These are phyloP conservation scores for Upupa epops DNA, from an alignment of 2,113 vertebrate species.

Conservation along the genomic window DNA sequence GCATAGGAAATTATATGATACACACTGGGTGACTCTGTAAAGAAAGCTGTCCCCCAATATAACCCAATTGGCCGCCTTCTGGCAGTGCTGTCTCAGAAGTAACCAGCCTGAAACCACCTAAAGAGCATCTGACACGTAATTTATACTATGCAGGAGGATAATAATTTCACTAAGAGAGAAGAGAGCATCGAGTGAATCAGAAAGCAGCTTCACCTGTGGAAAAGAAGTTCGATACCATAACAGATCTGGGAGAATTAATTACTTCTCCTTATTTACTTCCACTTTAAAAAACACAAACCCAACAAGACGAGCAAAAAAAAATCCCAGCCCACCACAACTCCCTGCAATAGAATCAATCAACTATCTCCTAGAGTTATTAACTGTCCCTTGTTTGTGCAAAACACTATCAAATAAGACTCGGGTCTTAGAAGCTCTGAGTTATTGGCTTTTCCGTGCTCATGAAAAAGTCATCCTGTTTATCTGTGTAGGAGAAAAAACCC, in stretches of 20 bases:
- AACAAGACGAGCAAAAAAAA: background rate
- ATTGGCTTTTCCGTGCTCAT: background rate
- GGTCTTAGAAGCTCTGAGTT: background rate
- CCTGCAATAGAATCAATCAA: slow-evolving; percentile 49
- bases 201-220: slow-evolving; percentile 26
- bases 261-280: slow-evolving; percentile 13
- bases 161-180: slow-evolving; percentile 62
- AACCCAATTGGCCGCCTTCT: background rate
- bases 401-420: background rate
- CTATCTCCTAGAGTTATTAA: slow-evolving; percentile 42
- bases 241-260: background rate
- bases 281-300: background rate
- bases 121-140: slow-evolving; percentile 63
- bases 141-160: slow-evolving; percentile 15
- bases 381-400: slow-evolving; percentile 33
- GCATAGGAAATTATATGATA: background rate
- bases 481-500: background rate
- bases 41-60: background rate
- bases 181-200: slow-evolving; percentile 20
- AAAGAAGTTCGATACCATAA: slow-evolving; percentile 26
- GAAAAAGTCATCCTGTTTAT: slow-evolving; percentile 51
- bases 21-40: background rate
- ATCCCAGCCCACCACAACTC: background rate
- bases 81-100: slow-evolving; percentile 44
- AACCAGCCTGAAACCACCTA: slow-evolving; percentile 61